Evolutionary conservation across 2,797 vertebrate species (phyloP).

Genomic region (Halcyon badia): DNA sequence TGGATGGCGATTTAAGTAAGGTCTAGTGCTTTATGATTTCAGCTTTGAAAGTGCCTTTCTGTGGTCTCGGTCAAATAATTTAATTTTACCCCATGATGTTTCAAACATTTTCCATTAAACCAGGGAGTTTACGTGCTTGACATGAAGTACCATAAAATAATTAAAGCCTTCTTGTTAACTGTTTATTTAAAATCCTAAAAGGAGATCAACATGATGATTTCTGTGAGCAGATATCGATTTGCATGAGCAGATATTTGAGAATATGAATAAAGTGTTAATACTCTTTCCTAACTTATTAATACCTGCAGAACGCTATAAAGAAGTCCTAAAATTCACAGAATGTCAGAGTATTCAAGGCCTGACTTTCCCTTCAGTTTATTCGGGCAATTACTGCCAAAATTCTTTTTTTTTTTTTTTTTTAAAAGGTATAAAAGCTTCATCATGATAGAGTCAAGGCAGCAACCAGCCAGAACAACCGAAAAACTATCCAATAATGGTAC

Average conservation of each 20-base stretch:
- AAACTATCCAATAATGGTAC: slow-evolving; percentile 7
- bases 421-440: slow-evolving; percentile 29
- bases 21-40: slow-evolving; percentile 37
- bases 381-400: slow-evolving; percentile 21
- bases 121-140: background rate
- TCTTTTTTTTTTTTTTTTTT: background rate
- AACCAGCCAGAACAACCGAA: slow-evolving; percentile 17
- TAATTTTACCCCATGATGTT: slow-evolving; percentile 38
- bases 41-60: slow-evolving; percentile 28
- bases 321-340: background rate
- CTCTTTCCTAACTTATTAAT: background rate
- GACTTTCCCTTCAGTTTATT: slow-evolving; percentile 33
- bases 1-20: slow-evolving; percentile 35
- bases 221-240: background rate
- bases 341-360: background rate
- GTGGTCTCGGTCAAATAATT: background rate
- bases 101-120: slow-evolving; percentile 2
- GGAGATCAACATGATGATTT: background rate
- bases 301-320: background rate
- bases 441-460: background rate
- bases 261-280: background rate
- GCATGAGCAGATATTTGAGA: background rate
- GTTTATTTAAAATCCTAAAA: slow-evolving; percentile 10
- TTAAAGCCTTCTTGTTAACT: background rate
- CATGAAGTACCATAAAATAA: background rate